These are phyloP conservation scores for Zeugodacus cucurbitae DNA, from an alignment of 1,140 invertebrate genomes.

Conservation along the genomic window DNA sequence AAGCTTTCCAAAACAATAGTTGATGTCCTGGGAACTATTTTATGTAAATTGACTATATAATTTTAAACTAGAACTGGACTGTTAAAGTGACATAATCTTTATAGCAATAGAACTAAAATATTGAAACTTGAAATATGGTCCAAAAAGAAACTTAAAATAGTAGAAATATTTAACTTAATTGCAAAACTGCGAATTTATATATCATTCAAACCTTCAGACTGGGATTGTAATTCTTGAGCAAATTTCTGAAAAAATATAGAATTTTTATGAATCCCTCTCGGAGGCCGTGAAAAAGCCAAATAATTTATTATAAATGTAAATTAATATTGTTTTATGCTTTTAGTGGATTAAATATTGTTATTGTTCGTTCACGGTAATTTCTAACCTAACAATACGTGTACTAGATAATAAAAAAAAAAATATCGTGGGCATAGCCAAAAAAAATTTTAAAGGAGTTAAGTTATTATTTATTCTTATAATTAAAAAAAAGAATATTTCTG, in stretches of 20 bases:
- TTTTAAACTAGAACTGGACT: too few species aligned
- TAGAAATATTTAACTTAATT: too few species aligned
- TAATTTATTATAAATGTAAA: neutral
- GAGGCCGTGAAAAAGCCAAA: neutral
- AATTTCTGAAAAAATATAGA: neutral
- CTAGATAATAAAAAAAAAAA: neutral
- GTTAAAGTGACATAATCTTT: too few species aligned
- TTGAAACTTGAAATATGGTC: too few species aligned
- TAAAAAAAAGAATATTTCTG: too few species aligned
- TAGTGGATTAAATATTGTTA: neutral
- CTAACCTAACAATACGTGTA: neutral
- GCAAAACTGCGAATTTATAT: neutral
- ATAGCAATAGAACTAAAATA: too few species aligned
- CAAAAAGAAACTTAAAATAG: too few species aligned
- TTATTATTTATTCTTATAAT: too few species aligned
- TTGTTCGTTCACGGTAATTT: neutral
- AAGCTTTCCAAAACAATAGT: too few species aligned
- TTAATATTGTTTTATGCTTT: slow-evolving; percentile 8
- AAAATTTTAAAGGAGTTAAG: too few species aligned
- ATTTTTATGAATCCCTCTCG: neutral
- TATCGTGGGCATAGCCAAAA: neutral
- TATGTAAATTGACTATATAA: too few species aligned
- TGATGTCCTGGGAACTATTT: too few species aligned
- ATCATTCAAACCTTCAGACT: neutral
- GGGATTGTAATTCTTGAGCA: neutral